phyloP scores from a whole-genome alignment of 92 coral and sea anemone species.

The Actinernus sp. region DNA sequence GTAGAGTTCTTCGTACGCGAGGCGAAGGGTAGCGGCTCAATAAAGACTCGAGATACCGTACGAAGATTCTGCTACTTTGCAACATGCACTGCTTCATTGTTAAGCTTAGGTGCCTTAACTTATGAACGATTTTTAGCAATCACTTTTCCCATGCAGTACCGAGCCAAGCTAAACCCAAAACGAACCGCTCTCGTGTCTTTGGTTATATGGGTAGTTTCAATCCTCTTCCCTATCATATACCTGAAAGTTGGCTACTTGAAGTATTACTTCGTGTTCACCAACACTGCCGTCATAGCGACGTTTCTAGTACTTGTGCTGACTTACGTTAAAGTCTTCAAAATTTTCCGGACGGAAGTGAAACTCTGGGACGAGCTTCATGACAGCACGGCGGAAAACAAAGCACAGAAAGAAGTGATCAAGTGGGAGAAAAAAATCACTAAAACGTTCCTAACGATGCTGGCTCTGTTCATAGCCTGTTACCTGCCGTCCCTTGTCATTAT shows the following conservation, averaged over 20 bases:
- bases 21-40: slow-evolving; percentile 50
- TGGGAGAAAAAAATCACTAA: slow-evolving; percentile 71
- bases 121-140: slow-evolving; percentile 88
- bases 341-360: slow-evolving; percentile 22
- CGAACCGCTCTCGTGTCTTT: slow-evolving; percentile 41
- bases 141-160: slow-evolving; percentile 72
- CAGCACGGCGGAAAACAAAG: slow-evolving; percentile 6
- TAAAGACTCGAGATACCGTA: slow-evolving; percentile 19
- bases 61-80: slow-evolving; percentile 75
- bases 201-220: slow-evolving; percentile 63
- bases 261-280: slow-evolving; percentile 70
- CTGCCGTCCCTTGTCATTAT: slow-evolving; percentile 66
- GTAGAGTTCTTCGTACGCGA: slow-evolving; percentile 63
- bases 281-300: slow-evolving; percentile 66
- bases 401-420: slow-evolving; percentile 6
- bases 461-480: slow-evolving; percentile 63
- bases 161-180: slow-evolving; percentile 22
- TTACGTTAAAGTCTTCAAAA: slow-evolving; percentile 45
- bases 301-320: slow-evolving; percentile 47
- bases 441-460: slow-evolving; percentile 67
- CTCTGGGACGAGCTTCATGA: slow-evolving; percentile 45
- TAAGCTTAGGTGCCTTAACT: slow-evolving; percentile 90
- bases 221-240: slow-evolving; percentile 62
- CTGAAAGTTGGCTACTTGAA: slow-evolving; percentile 60
- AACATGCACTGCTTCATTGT: slow-evolving; percentile 81